A percentile compares a stretch with the other conserved stretches of the same genome.
These are phyloP conservation scores for Cryptotis parvus DNA, from an alignment of 2,113 vertebrate species.

Conservation along the genomic window DNA sequence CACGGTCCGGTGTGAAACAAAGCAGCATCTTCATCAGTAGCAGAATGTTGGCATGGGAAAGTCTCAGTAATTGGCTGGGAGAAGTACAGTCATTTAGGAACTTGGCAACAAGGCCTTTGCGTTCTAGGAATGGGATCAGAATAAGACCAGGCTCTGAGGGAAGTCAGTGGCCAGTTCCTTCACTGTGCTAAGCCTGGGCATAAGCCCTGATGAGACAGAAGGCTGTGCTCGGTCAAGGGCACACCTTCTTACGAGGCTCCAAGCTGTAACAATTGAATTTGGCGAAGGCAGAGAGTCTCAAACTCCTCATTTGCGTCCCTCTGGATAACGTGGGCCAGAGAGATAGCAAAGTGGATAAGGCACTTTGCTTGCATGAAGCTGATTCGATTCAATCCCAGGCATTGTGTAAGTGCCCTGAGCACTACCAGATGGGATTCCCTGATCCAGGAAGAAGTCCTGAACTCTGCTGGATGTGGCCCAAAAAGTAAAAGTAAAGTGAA, in stretches of 20 bases:
- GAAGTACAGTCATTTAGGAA: background rate
- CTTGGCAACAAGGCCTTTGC: background rate
- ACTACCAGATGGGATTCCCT: no score
- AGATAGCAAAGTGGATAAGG: no score
- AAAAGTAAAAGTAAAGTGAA: no score
- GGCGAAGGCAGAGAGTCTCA: background rate
- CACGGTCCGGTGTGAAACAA: constrained; percentile 1
- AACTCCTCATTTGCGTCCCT: no score
- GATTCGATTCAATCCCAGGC: no score
- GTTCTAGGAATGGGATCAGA: background rate
- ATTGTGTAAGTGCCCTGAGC: no score
- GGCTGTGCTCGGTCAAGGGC: background rate
- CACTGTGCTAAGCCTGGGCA: background rate
- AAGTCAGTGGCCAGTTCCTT: background rate
- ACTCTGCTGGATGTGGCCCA: no score
- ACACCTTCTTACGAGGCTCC: background rate
- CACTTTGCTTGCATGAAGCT: no score
- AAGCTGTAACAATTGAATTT: background rate
- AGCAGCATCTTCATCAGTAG: constrained; percentile 3
- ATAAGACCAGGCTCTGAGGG: background rate
- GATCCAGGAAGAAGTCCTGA: no score
- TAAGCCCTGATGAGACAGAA: background rate
- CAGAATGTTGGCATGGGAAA: constrained; percentile 7
- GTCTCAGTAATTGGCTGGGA: background rate
- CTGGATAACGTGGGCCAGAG: no score